Evolutionary conservation across 2,888 invertebrate species (phyloP).

Genomic region (Galerucella calmariensis): DNA sequence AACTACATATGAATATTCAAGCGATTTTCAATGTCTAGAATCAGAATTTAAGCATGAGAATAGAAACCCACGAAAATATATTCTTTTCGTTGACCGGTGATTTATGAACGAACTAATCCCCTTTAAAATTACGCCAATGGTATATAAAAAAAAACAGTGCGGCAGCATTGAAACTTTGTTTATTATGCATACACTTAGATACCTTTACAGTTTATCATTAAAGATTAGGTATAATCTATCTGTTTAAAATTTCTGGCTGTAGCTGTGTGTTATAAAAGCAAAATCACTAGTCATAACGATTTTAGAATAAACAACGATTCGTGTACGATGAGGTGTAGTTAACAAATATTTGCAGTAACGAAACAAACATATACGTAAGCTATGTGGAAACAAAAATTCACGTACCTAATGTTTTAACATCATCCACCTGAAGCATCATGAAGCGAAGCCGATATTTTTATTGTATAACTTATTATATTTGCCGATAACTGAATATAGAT

Average conservation of each 20-base stretch:
- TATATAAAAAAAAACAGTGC: not conserved
- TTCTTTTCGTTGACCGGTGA: too few relatives aligned
- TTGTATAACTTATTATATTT: too few relatives aligned
- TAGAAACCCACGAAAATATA: too few relatives aligned
- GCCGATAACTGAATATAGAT: too few relatives aligned
- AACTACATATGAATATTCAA: too few relatives aligned
- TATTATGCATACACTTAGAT: conserved; percentile 25
- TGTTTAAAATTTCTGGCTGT: conserved; percentile 12
- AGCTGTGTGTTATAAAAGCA: conserved; percentile 13
- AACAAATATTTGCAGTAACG: conserved; percentile 19
- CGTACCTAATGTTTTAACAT: not conserved
- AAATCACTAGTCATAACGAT: conserved; percentile 1
- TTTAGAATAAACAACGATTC: conserved; percentile 14
- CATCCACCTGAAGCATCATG: not conserved
- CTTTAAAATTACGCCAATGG: conserved; percentile 13
- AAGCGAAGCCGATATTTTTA: not conserved
- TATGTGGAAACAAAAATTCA: not conserved
- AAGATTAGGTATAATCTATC: conserved; percentile 11
- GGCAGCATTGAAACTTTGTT: conserved; percentile 11
- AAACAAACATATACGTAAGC: conserved; percentile 2
- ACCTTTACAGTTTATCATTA: conserved; percentile 25
- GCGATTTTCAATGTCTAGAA: too few relatives aligned
- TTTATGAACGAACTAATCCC: not conserved
- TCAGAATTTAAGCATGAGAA: too few relatives aligned
- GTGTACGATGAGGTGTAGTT: not conserved